Evolutionary conservation across 2,113 vertebrate genomes (phyloP).

Genomic region (Pterophyllum scalare): DNA sequence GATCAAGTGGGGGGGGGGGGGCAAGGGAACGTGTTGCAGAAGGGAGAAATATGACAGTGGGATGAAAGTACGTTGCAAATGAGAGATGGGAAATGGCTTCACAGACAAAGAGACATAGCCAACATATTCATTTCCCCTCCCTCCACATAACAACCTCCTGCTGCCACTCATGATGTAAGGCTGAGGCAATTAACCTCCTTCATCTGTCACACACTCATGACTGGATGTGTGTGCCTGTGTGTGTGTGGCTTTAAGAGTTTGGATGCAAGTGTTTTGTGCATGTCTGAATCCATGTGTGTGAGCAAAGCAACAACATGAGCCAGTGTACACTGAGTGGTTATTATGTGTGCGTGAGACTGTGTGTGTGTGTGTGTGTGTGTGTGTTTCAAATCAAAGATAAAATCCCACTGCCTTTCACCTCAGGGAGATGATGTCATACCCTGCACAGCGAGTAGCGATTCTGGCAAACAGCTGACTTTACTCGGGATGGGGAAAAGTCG

Average conservation of each 20-base stretch:
- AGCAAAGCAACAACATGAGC: neutral
- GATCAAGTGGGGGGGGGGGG: neutral
- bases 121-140: constrained; percentile 65
- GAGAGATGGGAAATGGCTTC: constrained; percentile 46
- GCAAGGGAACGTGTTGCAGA: constrained; percentile 23
- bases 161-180: constrained; percentile 73
- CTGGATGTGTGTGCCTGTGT: neutral
- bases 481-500: constrained; percentile 21
- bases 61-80: constrained; percentile 32
- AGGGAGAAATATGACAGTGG: constrained; percentile 23
- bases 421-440: constrained; percentile 73
- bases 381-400: constrained; percentile 62
- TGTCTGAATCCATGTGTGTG: neutral
- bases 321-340: neutral
- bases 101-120: constrained; percentile 63
- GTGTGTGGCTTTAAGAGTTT: neutral
- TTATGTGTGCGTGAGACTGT: neutral
- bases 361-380: neutral
- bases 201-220: constrained; percentile 58
- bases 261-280: neutral
- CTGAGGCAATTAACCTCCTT: constrained; percentile 76
- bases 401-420: constrained; percentile 41
- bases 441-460: constrained; percentile 22
- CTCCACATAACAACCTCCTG: constrained; percentile 51
- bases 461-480: constrained; percentile 59